Base-by-base conservation (phyloP, 2,888 invertebrate genomes). In the Ectemnius continuus region DNA sequence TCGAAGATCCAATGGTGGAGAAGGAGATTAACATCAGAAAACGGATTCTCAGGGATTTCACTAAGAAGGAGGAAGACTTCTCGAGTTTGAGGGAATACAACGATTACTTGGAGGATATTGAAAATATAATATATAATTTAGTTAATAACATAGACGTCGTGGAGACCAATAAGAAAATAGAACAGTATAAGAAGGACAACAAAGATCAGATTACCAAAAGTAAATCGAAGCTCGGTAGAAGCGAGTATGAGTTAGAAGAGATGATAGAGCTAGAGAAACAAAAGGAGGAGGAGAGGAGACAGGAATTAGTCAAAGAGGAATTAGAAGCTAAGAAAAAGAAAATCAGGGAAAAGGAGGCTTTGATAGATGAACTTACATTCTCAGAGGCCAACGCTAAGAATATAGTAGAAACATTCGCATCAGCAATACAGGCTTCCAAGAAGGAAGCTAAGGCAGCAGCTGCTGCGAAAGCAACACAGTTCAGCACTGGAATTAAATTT, bases 1-100 rank as follows among this genome's bases (percentile, higher is more conserved):
- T 99, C 89, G 99, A 99, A 92, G 99, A 99, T 92, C 93, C 99
- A 0, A 94, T 94, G 92, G 97, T 99, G 0, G 99, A 99, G 91
- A 99, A 99, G 90, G 99, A 99, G 92, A 96, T 99, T 8, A 98
- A 99, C 87, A 98, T 99, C 76, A 93, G 99, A 45, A 96, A 96
- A 88, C 93, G 96, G 82, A 95, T 99, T 23, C 91, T 98, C 13
- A 94, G 95, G 82, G 97, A 99, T 91, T 99, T 96, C 88, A 99
- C 98, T 88, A 98, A 98, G 88, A 97, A 96, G 88, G 97, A 98
- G 89, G 97, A 98, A 81, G 99, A 99, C 91, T 99, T 99, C 90
- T 89, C 92, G 0, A 92, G 94, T 0, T 90, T 98, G 69, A 92
- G 94, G 52, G 98, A 97, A 73, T 99, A 95, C 91, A 99, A 99